These are phyloP conservation scores for Euphonia xanthogaster DNA, from an alignment of 2,797 vertebrate species.

Conservation along the genomic window DNA sequence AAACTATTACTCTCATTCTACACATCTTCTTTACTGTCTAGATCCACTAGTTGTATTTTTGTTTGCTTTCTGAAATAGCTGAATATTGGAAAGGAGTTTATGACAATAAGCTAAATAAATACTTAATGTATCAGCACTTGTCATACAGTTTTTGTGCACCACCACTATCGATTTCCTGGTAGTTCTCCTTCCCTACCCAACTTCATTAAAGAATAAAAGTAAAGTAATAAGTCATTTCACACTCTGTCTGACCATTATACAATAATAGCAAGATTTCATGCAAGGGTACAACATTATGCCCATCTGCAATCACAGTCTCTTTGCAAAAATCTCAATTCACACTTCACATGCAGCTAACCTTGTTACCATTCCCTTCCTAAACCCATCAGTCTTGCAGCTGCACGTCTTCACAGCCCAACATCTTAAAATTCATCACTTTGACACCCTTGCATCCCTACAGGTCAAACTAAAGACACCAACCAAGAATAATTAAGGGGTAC, in stretches of 20 bases:
- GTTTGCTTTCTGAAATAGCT: conserved; percentile 59
- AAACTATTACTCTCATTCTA: background rate
- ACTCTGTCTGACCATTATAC: conserved; percentile 83
- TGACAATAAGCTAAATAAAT: conserved; percentile 77
- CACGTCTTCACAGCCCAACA: conserved; percentile 85
- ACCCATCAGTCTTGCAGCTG: conserved; percentile 84
- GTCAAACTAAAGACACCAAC: conserved; percentile 84
- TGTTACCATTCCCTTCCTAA: conserved; percentile 85
- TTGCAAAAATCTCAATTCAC: conserved; percentile 91
- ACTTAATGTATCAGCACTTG: conserved; percentile 76
- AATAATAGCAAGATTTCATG: conserved; percentile 85
- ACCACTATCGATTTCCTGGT: conserved; percentile 71
- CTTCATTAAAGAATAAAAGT: conserved; percentile 86
- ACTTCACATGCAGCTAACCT: conserved; percentile 89
- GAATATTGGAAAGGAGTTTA: conserved; percentile 24
- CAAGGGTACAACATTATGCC: conserved; percentile 84
- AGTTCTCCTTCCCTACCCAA: conserved; percentile 74
- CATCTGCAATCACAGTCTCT: conserved; percentile 86
- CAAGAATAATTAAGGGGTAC: conserved; percentile 85
- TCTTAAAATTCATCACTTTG: conserved; percentile 90
- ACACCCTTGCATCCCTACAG: conserved; percentile 84
- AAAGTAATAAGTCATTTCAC: conserved; percentile 88
- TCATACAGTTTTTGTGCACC: conserved; percentile 67
- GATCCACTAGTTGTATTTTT: conserved; percentile 6
- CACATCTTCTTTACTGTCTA: background rate